These are phyloP conservation scores for Elachura formosa DNA, from an alignment of 2,113 vertebrate genomes.

Conservation along the genomic window DNA sequence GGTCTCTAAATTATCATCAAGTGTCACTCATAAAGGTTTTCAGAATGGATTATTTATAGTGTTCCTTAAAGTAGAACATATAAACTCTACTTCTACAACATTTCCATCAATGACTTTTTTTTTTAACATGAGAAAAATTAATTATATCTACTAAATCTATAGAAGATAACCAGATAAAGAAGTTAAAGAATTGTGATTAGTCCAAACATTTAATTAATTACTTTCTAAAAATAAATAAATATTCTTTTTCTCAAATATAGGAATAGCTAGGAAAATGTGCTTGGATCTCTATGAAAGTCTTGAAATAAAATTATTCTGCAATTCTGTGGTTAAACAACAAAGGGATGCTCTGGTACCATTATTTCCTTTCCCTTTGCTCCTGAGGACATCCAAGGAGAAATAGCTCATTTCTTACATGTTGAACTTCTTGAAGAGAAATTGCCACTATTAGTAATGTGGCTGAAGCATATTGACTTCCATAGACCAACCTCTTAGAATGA, in stretches of 20 bases:
- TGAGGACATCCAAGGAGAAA: neutral
- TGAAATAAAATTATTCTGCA: neutral
- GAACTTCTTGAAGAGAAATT: neutral
- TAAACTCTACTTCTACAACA: neutral
- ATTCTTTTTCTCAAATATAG: neutral
- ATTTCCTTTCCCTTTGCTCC: neutral
- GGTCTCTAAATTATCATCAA: neutral
- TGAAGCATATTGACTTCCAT: neutral
- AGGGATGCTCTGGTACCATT: neutral
- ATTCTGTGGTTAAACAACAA: neutral
- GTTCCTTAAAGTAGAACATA: neutral
- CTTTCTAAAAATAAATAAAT: accelerated
- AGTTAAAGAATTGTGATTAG: neutral
- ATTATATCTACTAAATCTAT: neutral
- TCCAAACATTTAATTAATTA: neutral
- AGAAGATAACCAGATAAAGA: neutral
- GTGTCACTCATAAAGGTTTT: neutral
- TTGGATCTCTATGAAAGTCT: neutral
- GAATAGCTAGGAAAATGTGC: neutral
- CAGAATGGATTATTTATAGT: neutral
- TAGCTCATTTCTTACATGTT: neutral
- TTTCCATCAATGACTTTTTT: neutral
- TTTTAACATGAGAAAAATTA: neutral
- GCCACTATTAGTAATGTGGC: neutral
- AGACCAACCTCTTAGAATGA: neutral